phyloP scores from a whole-genome alignment of 2,113 vertebrate genomes.

The Nycticorax nycticorax region DNA sequence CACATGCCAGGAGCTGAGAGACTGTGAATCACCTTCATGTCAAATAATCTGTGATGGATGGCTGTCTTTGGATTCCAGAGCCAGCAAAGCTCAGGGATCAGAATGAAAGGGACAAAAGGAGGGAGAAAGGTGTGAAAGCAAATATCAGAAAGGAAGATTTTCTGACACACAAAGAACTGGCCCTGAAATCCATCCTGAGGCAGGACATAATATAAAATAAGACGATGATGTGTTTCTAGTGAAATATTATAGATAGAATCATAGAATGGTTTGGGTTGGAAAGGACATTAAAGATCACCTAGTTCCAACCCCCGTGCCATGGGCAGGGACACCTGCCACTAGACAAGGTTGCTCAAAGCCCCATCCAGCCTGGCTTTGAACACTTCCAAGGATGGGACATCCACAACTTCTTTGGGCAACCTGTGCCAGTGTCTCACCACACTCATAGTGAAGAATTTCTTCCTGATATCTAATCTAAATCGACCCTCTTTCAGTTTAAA shows the following conservation, averaged over 20 bases:
- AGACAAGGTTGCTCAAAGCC: too few relatives aligned
- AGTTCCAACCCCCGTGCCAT: too few relatives aligned
- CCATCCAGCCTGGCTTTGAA: too few relatives aligned
- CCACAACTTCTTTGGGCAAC: too few relatives aligned
- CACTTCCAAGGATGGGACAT: too few relatives aligned
- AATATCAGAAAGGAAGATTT: background rate
- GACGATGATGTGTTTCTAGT: background rate
- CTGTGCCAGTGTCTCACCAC: too few relatives aligned
- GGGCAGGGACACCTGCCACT: too few relatives aligned
- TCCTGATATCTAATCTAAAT: too few relatives aligned
- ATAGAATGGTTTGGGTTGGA: too few relatives aligned
- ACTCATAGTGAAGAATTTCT: too few relatives aligned
- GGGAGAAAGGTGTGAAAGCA: background rate
- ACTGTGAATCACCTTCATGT: background rate
- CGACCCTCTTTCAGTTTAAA: too few relatives aligned
- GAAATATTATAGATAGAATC: background rate
- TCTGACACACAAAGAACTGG: background rate
- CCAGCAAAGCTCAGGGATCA: background rate
- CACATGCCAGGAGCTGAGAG: background rate
- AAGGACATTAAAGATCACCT: too few relatives aligned
- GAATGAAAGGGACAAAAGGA: background rate
- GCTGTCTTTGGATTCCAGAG: background rate
- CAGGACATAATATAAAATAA: background rate
- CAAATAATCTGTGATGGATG: constrained; percentile 10
- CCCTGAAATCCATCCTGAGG: background rate